phyloP scores from a whole-genome alignment of 2,113 vertebrate genomes.

The Shinisaurus crocodilurus region DNA sequence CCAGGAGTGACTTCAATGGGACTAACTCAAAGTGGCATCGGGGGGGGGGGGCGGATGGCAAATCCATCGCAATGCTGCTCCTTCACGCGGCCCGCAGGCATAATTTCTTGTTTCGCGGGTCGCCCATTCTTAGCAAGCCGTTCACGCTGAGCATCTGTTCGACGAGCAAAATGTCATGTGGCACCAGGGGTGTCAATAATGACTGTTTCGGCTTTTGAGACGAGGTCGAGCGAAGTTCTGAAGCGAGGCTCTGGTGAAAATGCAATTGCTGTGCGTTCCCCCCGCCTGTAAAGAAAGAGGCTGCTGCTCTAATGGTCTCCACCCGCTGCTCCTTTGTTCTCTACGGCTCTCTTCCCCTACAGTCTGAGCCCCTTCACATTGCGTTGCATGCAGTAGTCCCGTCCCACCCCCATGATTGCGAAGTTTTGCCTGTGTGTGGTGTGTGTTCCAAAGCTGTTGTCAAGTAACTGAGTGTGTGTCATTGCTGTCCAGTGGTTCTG shows the following conservation, averaged over 20 bases:
- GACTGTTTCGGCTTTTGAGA: conserved; percentile 64
- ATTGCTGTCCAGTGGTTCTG: conserved; percentile 28
- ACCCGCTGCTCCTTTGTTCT: conserved; percentile 63
- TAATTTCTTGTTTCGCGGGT: conserved; percentile 43
- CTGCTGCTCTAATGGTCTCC: conserved; percentile 61
- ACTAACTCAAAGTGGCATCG: conserved; percentile 38
- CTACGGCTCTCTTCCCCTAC: conserved; percentile 54
- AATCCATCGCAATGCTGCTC: not conserved
- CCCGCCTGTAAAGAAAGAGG: conserved; percentile 58
- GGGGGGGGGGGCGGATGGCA: conserved; percentile 32
- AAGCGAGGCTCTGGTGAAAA: conserved; percentile 56
- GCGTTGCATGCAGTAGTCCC: conserved; percentile 25
- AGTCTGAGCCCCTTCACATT: conserved; percentile 61
- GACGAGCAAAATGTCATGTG: conserved; percentile 62
- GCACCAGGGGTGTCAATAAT: conserved; percentile 65
- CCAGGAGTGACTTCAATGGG: not conserved
- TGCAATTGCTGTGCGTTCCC: conserved; percentile 47
- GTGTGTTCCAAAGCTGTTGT: conserved; percentile 11
- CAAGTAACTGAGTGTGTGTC: conserved; percentile 27
- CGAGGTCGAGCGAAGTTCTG: conserved; percentile 63
- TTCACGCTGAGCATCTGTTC: conserved; percentile 60
- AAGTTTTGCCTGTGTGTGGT: conserved; percentile 4
- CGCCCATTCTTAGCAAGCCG: conserved; percentile 53
- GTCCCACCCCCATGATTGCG: conserved; percentile 37
- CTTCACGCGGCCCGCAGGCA: conserved; percentile 15